Evolutionary conservation across 2,888 invertebrate species (phyloP).

Genomic region (Folsomia manolachei): DNA sequence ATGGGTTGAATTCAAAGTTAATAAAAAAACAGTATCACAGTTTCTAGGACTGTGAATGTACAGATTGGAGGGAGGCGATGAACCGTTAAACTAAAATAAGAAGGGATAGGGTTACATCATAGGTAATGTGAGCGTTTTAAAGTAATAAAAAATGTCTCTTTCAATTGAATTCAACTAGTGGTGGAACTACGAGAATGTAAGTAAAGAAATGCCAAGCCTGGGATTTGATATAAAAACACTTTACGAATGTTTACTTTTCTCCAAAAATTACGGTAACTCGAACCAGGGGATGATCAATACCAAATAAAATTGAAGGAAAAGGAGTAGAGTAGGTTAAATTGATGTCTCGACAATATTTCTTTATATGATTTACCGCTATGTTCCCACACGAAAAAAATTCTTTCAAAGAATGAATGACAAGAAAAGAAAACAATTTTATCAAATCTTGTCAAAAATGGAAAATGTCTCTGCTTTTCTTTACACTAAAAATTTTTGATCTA

Average conservation of each 20-base stretch:
- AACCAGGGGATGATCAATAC: background rate
- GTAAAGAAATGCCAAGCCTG: background rate
- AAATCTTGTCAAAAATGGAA: background rate
- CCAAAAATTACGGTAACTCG: slow-evolving; percentile 1
- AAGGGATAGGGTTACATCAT: slow-evolving; percentile 48
- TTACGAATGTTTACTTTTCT: slow-evolving; percentile 13
- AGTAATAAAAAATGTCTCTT: slow-evolving; percentile 5
- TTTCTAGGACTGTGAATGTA: background rate
- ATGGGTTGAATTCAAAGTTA: background rate
- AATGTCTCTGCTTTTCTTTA: slow-evolving; percentile 1
- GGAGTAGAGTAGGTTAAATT: too few species aligned
- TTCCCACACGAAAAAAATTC: slow-evolving; percentile 35
- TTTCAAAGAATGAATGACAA: slow-evolving; percentile 6
- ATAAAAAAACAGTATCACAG: slow-evolving; percentile 29
- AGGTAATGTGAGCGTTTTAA: slow-evolving; percentile 4
- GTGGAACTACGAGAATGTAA: background rate
- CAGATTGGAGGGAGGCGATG: slow-evolving; percentile 42
- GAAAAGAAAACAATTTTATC: slow-evolving; percentile 8
- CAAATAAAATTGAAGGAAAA: too few species aligned
- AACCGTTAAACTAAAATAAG: slow-evolving; percentile 50
- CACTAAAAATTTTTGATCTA: slow-evolving; percentile 11
- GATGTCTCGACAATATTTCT: background rate
- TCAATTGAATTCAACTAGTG: background rate
- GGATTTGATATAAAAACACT: slow-evolving; percentile 12
- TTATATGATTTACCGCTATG: slow-evolving; percentile 31